Base-by-base conservation (phyloP, 2,113 vertebrate species). In the Argyrosomus japonicus region DNA sequence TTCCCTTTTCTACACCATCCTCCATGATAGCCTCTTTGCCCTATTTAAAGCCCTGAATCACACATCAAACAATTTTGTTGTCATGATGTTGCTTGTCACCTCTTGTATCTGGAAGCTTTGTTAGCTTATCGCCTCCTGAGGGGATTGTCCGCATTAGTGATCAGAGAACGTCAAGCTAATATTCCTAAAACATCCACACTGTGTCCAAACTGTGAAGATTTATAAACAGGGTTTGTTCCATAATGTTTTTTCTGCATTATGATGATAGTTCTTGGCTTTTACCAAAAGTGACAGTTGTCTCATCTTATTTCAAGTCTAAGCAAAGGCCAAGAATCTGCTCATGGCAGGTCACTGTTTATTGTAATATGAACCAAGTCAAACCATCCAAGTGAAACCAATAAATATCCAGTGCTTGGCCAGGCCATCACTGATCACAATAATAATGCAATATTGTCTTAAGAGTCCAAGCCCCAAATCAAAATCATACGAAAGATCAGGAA, bases 111-210 rank as follows among this genome's bases (percentile, higher is more conserved):
- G 15, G 53, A 76, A 70, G 88, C 58, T 4, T 68, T 77, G 58
- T 76, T 68, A 36, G 48, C 65, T 89, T 79, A 77, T 71, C 75
- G 36, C 85, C 75, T 79, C 47, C 81, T 57, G 27, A 67, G 9
- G 32, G 58, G 53, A 80, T 68, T 85, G 77, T 68, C 61, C 75
- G 77, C 19, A 2, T 71, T 10, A 17, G 43, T 51, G 27, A 74
- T 25, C 32, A 73, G 58, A 74, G 27, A 75, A 81, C 56, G 23
- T 27, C 10, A 68, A 29, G 51, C 51, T 48, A 25, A 2, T 57
- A 32, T 21, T 53, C 2, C 60, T 8, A 12, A 47, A 75, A 56
- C 43, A 32, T 60, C 53, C 17, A 18, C 10, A 14, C 9, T 60
- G 19, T 9, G 18, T 47, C 18, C 2, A 32, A 67, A 70, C 43